A percentile compares a stretch with the other conserved stretches of the same genome.
These are phyloP conservation scores for Philotrypesis tridentata DNA, from an alignment of 1,140 invertebrate genomes.

Conservation along the genomic window DNA sequence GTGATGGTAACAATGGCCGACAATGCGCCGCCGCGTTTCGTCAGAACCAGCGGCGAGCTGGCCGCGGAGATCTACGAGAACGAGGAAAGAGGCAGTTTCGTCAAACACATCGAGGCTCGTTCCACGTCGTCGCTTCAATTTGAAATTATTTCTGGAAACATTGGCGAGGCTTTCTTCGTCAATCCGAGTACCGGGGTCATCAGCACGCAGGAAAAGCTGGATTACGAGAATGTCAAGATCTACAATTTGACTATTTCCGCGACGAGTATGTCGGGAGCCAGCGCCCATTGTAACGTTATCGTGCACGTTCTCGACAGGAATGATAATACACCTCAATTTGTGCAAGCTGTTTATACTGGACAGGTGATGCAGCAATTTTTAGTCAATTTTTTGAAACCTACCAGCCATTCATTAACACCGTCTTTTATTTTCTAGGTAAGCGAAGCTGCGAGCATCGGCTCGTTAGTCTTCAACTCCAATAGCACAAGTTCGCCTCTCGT, in stretches of 20 bases:
- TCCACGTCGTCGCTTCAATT: slow-evolving; percentile 88
- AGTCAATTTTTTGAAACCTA: background rate
- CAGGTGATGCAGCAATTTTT: slow-evolving; percentile 57
- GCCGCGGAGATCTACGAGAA: slow-evolving; percentile 91
- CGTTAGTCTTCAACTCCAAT: slow-evolving; percentile 78
- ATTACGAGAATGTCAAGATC: slow-evolving; percentile 84
- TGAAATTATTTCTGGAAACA: slow-evolving; percentile 86
- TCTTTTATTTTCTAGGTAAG: slow-evolving; percentile 72
- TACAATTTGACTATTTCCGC: slow-evolving; percentile 90
- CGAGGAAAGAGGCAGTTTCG: slow-evolving; percentile 83
- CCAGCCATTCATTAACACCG: background rate
- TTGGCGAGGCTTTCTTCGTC: slow-evolving; percentile 83
- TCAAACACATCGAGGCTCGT: slow-evolving; percentile 84
- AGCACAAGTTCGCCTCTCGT: slow-evolving; percentile 83
- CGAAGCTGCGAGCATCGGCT: slow-evolving; percentile 82
- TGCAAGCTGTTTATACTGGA: slow-evolving; percentile 76
- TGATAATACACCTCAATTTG: slow-evolving; percentile 93
- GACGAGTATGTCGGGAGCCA: slow-evolving; percentile 87
- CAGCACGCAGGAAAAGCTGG: slow-evolving; percentile 81
- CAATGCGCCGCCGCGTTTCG: slow-evolving; percentile 89
- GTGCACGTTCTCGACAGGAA: slow-evolving; percentile 97
- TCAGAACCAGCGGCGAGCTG: slow-evolving; percentile 76
- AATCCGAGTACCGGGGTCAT: slow-evolving; percentile 91
- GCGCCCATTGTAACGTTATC: slow-evolving; percentile 82
- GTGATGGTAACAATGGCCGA: slow-evolving; percentile 91